phyloP scores from a whole-genome alignment of 2,797 vertebrate genomes.

The Knipowitschia caucasica region DNA sequence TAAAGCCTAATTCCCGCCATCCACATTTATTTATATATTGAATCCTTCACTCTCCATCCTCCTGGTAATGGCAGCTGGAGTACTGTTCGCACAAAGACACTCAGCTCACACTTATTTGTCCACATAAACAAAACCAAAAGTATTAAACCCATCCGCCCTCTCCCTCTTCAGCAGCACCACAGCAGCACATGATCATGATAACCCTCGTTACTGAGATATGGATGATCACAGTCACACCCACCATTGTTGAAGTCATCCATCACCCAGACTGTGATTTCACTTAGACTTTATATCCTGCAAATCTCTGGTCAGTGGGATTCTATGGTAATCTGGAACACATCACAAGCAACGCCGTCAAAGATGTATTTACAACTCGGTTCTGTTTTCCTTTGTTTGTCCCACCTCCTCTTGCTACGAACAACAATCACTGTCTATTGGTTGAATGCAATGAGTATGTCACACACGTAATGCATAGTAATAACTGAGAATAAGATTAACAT shows the following conservation, averaged over 20 bases:
- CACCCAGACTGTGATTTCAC: slow-evolving; percentile 33
- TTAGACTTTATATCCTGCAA: slow-evolving; percentile 13
- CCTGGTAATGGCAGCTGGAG: slow-evolving; percentile 50
- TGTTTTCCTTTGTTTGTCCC: slow-evolving; percentile 34
- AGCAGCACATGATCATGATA: slow-evolving; percentile 51
- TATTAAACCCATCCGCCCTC: slow-evolving; percentile 18
- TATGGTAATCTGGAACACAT: slow-evolving; percentile 17
- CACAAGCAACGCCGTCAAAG: slow-evolving; percentile 20
- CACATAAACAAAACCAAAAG: slow-evolving; percentile 24
- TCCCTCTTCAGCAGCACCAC: slow-evolving; percentile 31
- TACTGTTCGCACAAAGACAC: slow-evolving; percentile 21
- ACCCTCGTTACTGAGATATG: slow-evolving; percentile 58
- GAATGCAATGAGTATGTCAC: no score
- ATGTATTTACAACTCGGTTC: slow-evolving; percentile 22
- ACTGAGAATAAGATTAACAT: no score
- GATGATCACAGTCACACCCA: slow-evolving; percentile 48
- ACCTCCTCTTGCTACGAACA: slow-evolving; percentile 6
- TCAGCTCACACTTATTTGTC: slow-evolving; percentile 21
- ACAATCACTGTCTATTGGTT: no score
- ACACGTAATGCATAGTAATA: no score
- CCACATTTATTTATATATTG: slow-evolving; percentile 20
- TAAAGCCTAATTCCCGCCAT: slow-evolving; percentile 11
- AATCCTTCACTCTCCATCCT: slow-evolving; percentile 17
- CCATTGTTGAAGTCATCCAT: slow-evolving; percentile 54
- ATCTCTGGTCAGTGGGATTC: slow-evolving; percentile 9